These are phyloP conservation scores for Haliaeetus leucogaster DNA, from an alignment of 2,113 vertebrate genomes.

Conservation along the genomic window DNA sequence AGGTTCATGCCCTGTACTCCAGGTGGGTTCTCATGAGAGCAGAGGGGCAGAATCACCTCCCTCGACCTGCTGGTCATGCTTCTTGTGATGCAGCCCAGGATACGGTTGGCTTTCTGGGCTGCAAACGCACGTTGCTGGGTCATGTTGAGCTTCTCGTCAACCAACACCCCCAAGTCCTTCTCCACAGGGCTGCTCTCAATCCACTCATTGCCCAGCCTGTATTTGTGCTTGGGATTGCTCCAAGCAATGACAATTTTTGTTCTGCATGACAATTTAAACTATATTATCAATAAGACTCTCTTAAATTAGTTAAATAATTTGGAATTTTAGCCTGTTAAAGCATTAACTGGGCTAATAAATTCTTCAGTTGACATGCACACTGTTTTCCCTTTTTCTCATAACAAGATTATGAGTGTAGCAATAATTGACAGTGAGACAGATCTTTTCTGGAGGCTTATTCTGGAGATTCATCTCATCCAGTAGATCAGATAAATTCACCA, in stretches of 20 bases:
- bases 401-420: not conserved
- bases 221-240: too few relatives aligned
- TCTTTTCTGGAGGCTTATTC: not conserved
- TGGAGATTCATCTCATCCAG: not conserved
- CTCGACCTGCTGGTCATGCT: too few relatives aligned
- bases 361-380: fast-evolving
- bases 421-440: not conserved
- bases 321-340: not conserved
- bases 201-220: too few relatives aligned
- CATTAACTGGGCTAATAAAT: not conserved
- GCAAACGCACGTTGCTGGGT: too few relatives aligned
- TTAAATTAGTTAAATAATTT: not conserved
- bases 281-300: not conserved
- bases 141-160: too few relatives aligned
- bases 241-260: not conserved
- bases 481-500: not conserved
- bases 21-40: too few relatives aligned
- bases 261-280: not conserved
- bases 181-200: too few relatives aligned
- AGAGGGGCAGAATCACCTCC: too few relatives aligned
- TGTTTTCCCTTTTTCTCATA: not conserved
- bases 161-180: too few relatives aligned
- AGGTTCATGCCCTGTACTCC: too few relatives aligned
- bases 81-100: not conserved
- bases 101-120: too few relatives aligned